Conservation (phyloP, 2,113 vertebrate genomes). For the Jaculus jaculus region DNA sequence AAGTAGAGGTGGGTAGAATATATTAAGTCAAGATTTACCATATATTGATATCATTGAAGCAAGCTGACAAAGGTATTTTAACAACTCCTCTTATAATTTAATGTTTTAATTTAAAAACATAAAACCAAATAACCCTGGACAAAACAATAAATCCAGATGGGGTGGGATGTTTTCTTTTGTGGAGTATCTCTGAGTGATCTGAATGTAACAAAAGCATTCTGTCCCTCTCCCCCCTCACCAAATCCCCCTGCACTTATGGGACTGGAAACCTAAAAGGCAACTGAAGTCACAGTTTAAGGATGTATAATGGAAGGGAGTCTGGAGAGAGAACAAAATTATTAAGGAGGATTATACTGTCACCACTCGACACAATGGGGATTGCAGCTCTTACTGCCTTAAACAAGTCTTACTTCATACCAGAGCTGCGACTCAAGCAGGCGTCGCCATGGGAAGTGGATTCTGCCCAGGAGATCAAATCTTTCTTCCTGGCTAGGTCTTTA, state of each 20-base stretch:
- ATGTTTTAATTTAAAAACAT: conserved; percentile 9
- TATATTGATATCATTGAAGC: background rate
- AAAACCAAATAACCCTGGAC: background rate
- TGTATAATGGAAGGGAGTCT: conserved; percentile 78
- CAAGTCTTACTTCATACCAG: conserved; percentile 87
- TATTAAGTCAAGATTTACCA: background rate
- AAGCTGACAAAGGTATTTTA: background rate
- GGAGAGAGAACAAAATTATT: conserved; percentile 77
- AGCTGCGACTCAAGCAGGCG: conserved; percentile 82
- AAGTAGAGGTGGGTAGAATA: background rate
- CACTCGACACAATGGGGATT: conserved; percentile 82
- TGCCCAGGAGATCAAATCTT: conserved; percentile 82
- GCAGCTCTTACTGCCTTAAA: conserved; percentile 83
- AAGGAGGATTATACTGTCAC: conserved; percentile 86
- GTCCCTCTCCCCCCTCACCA: background rate
- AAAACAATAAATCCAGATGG: background rate
- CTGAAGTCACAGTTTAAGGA: conserved; percentile 79
- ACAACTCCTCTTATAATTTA: conserved; percentile 26
- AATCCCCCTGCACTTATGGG: conserved; percentile 73
- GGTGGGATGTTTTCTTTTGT: background rate
- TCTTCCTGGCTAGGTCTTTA: conserved; percentile 77
- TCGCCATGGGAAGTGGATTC: conserved; percentile 84
- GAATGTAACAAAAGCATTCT: background rate
- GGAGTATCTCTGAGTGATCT: background rate
- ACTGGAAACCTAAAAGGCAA: conserved; percentile 71